Evolutionary conservation across 1,140 invertebrate species (phyloP).

Genomic region (Seison nebaliae): DNA sequence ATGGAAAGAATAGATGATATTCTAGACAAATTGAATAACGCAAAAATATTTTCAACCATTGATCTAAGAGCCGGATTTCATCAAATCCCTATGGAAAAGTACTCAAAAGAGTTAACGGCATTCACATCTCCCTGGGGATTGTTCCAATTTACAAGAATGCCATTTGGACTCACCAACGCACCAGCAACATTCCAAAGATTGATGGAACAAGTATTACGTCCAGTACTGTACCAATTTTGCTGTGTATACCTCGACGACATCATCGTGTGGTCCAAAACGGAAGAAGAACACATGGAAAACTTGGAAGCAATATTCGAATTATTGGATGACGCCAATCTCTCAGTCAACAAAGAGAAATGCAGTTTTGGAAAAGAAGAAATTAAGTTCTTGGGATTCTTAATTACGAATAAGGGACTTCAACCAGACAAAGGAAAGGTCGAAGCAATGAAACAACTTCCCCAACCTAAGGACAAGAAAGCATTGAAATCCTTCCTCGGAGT

Average conservation of each 20-base stretch:
- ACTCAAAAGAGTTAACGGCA: conserved; percentile 3
- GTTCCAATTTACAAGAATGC: conserved; percentile 5
- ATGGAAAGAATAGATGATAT: conserved; percentile 1
- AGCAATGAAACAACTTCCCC: conserved; percentile 19
- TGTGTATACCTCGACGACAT: not conserved
- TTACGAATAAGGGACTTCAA: conserved; percentile 19
- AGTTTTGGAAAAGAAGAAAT: conserved; percentile 12
- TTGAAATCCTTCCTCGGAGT: conserved; percentile 16
- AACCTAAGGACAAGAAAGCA: conserved; percentile 20
- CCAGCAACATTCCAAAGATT: conserved; percentile 8
- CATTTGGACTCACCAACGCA: conserved; percentile 14
- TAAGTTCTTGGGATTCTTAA: conserved; percentile 16
- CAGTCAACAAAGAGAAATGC: conserved; percentile 3
- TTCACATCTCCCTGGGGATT: not conserved
- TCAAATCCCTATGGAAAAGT: conserved; percentile 1
- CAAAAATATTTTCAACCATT: not conserved
- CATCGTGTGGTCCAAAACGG: not conserved
- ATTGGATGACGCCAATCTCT: not conserved
- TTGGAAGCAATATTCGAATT: not conserved
- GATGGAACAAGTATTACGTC: not conserved
- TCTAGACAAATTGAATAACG: not conserved
- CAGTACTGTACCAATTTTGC: no score
- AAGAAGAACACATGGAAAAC: not conserved
- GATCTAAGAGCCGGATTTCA: not conserved
- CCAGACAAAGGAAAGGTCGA: conserved; percentile 19